Conservation (phyloP, 2,113 vertebrate species). For the Todiramphus saurophagus region DNA sequence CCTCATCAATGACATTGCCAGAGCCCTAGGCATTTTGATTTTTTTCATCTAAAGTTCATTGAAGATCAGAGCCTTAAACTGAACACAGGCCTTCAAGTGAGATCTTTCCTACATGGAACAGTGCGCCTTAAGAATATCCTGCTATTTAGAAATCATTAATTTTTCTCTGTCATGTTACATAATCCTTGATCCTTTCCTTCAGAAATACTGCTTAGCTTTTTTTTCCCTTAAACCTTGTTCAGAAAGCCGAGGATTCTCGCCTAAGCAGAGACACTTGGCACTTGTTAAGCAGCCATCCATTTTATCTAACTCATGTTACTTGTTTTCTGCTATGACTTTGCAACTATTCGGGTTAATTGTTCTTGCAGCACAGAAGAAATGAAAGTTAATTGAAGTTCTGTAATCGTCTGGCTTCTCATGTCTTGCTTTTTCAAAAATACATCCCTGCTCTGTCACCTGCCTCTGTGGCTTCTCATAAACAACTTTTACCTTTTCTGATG, state of each 20-base stretch:
- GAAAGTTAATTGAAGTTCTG: background rate
- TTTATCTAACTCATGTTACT: background rate
- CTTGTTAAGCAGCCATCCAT: background rate
- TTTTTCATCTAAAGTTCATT: background rate
- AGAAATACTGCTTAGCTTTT: background rate
- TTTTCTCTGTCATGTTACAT: background rate
- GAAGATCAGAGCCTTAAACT: background rate
- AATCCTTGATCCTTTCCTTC: background rate
- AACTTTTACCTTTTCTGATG: background rate
- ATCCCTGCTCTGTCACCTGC: background rate
- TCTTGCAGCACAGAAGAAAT: background rate
- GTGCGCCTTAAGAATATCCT: background rate
- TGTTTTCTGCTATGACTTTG: background rate
- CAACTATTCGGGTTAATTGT: background rate
- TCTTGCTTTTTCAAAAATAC: background rate
- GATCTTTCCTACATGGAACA: background rate
- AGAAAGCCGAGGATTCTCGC: background rate
- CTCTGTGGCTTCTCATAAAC: background rate
- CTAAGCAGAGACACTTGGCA: accelerated
- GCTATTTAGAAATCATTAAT: background rate
- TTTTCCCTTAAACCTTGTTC: background rate
- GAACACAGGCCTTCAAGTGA: background rate
- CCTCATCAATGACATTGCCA: background rate
- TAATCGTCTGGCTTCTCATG: background rate
- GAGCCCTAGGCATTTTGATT: background rate